These are phyloP conservation scores for Branchinecta sandiegonensis DNA, from an alignment of 2,888 invertebrate genomes.

Conservation along the genomic window DNA sequence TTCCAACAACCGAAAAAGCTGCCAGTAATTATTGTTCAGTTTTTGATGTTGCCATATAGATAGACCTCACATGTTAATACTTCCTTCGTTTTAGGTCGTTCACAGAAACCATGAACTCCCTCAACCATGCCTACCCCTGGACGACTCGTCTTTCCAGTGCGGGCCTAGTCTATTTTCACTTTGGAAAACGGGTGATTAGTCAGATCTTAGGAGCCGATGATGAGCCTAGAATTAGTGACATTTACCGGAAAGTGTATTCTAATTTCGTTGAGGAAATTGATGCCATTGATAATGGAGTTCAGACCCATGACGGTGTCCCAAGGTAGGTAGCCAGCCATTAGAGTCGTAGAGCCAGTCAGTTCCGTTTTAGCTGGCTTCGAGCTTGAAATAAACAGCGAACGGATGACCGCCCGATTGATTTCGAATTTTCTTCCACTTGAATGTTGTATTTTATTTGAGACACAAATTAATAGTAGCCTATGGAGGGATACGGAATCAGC, in stretches of 20 bases:
- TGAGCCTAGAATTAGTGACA: slow-evolving; percentile 38
- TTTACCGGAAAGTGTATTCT: slow-evolving; percentile 63
- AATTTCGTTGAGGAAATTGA: slow-evolving; percentile 83
- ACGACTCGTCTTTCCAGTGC: slow-evolving; percentile 75
- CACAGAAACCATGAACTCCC: slow-evolving; percentile 47
- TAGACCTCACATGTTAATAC: background rate
- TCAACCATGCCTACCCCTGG: slow-evolving; percentile 41
- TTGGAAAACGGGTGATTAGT: slow-evolving; percentile 62
- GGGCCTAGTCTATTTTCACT: slow-evolving; percentile 78
- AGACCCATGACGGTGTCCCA: slow-evolving; percentile 51
- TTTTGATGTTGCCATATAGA: background rate
- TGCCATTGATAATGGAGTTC: slow-evolving; percentile 92
- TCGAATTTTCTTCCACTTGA: no score
- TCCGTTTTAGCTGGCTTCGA: no score
- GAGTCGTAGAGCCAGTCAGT: no score
- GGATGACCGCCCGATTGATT: no score
- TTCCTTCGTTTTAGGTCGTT: slow-evolving; percentile 40
- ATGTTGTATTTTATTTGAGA: no score
- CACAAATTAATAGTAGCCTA: no score
- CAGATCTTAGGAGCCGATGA: slow-evolving; percentile 41
- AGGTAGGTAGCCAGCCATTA: slow-evolving; percentile 13
- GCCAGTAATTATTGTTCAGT: background rate
- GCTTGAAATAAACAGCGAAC: no score
- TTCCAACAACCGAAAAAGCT: no score
- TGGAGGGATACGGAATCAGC: no score